These are phyloP conservation scores for Sicus ferrugineus DNA, from an alignment of 2,888 invertebrate species.

Conservation along the genomic window DNA sequence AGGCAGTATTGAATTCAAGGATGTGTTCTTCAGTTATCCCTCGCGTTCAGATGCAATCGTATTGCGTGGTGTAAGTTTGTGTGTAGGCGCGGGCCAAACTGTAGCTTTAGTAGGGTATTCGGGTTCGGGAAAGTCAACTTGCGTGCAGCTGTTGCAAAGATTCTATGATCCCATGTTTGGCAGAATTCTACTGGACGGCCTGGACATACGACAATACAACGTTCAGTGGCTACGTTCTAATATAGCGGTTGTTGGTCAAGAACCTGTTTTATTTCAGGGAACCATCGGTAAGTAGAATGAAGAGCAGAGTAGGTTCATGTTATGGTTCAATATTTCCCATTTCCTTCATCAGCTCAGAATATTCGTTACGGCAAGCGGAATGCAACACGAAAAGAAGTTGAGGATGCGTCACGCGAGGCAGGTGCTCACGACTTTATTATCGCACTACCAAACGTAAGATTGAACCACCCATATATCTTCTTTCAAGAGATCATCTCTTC, in stretches of 20 bases:
- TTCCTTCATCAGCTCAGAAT: constrained; percentile 64
- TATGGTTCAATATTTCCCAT: background rate
- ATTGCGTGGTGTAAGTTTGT: constrained; percentile 71
- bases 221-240: constrained; percentile 76
- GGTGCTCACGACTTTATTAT: constrained; percentile 80
- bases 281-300: constrained; percentile 66
- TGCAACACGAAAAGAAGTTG: constrained; percentile 74
- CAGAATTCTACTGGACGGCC: constrained; percentile 68
- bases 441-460: constrained; percentile 72
- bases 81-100: constrained; percentile 71
- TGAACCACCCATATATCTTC: background rate
- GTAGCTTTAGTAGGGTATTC: constrained; percentile 76
- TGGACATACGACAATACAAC: constrained; percentile 74
- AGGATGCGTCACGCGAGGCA: constrained; percentile 74
- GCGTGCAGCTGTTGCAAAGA: constrained; percentile 75
- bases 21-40: constrained; percentile 78
- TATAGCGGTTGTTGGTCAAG: constrained; percentile 86
- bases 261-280: constrained; percentile 83
- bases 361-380: constrained; percentile 76
- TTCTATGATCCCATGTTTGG: constrained; percentile 72
- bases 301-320: too few relatives aligned
- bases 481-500: background rate
- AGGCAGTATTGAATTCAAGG: constrained; percentile 74
- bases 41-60: constrained; percentile 75
- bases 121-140: constrained; percentile 84